Conservation (phyloP, 2,797 vertebrate genomes). For the Neosilurus hyrtlii region DNA sequence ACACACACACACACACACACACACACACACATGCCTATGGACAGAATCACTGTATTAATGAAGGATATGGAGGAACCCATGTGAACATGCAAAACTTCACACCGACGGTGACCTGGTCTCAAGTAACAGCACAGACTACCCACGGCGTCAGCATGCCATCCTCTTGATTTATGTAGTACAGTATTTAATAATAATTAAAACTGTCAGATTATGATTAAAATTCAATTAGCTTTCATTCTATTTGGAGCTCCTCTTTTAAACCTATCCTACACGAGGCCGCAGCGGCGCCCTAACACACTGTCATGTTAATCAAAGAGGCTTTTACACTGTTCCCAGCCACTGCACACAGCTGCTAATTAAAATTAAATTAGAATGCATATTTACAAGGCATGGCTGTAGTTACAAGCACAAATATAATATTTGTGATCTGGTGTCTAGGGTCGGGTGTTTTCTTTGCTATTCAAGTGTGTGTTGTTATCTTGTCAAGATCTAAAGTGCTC, state of each 20-base stretch:
- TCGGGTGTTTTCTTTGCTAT: too few relatives aligned
- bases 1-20: not conserved
- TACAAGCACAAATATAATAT: not conserved
- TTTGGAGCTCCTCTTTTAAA: constrained; percentile 8
- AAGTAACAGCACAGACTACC: not conserved
- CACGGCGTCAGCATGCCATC: not conserved
- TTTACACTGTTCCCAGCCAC: not conserved
- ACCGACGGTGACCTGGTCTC: not conserved
- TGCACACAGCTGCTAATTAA: constrained; percentile 11
- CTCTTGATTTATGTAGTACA: constrained; percentile 18
- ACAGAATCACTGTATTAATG: too few relatives aligned
- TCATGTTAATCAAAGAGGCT: constrained; percentile 2
- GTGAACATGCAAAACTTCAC: not conserved
- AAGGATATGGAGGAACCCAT: not conserved
- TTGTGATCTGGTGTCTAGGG: too few relatives aligned
- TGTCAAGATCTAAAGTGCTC: too few relatives aligned
- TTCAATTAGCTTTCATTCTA: constrained; percentile 10
- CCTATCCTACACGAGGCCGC: not conserved
- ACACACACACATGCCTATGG: not conserved
- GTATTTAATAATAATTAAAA: constrained; percentile 21
- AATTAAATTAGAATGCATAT: not conserved
- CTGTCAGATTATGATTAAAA: constrained; percentile 20
- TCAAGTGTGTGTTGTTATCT: too few relatives aligned
- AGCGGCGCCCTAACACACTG: not conserved
- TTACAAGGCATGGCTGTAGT: not conserved